phyloP scores from a whole-genome alignment of 1,140 invertebrate genomes.

The Ceratoteleas bidentatus region DNA sequence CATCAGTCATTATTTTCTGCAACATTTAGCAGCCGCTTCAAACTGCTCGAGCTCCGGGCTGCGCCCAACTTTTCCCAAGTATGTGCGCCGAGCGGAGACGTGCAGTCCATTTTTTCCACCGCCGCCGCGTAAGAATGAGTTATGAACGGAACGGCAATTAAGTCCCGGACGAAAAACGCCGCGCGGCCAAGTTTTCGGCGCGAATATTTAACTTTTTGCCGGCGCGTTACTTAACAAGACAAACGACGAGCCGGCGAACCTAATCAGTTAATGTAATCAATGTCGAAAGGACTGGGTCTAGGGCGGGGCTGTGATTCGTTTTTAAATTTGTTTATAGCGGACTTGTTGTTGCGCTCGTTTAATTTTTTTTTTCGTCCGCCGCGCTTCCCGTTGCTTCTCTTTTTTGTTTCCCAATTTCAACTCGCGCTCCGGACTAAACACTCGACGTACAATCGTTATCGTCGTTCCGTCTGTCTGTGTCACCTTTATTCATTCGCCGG shows the following conservation, averaged over 20 bases:
- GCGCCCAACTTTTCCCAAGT: slow-evolving; percentile 78
- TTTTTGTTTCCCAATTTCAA: not conserved
- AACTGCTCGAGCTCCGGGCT: slow-evolving; percentile 77
- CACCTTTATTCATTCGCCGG: slow-evolving; percentile 49
- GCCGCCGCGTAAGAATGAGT: slow-evolving; percentile 73
- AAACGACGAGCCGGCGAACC: slow-evolving; percentile 31
- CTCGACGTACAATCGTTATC: slow-evolving; percentile 50
- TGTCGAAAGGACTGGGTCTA: not conserved
- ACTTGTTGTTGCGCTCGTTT: not conserved
- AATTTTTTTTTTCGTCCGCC: not conserved
- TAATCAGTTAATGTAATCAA: slow-evolving; percentile 41
- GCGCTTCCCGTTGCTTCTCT: not conserved
- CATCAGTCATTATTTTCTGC: slow-evolving; percentile 82
- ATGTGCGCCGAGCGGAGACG: slow-evolving; percentile 70
- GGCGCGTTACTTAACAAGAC: slow-evolving; percentile 28
- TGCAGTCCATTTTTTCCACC: slow-evolving; percentile 41
- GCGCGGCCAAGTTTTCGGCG: not conserved
- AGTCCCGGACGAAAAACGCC: slow-evolving; percentile 43
- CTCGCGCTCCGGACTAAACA: slow-evolving; percentile 33
- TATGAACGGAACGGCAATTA: slow-evolving; percentile 73
- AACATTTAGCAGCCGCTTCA: slow-evolving; percentile 81
- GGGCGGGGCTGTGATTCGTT: not conserved
- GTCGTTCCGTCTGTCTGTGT: slow-evolving; percentile 43
- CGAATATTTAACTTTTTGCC: slow-evolving; percentile 58
- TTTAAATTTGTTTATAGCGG: not conserved